Percentiles rank a stretch among this genome's conserved stretches.
Evolutionary conservation across 2,113 vertebrate species (phyloP).

Genomic region (Struthidea cinerea): DNA sequence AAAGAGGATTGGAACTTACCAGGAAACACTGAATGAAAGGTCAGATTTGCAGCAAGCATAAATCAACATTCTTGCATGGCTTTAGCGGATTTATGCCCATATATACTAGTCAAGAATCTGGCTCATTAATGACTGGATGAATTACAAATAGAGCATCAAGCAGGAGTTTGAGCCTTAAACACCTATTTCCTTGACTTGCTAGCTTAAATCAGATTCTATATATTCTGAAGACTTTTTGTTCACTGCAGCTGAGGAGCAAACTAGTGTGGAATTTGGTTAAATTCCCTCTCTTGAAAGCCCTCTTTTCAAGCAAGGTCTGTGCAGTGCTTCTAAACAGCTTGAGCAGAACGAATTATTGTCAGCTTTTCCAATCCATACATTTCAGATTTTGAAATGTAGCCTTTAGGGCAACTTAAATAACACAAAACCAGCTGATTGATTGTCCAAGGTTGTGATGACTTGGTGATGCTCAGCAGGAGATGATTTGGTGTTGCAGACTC

Average conservation of each 20-base stretch:
- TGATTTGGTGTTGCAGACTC: neutral
- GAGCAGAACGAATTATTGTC: neutral
- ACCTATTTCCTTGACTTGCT: neutral
- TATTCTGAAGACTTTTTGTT: constrained; percentile 5
- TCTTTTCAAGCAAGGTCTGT: neutral
- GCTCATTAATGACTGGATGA: constrained; percentile 1
- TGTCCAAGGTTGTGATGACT: neutral
- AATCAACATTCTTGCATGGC: constrained; percentile 49
- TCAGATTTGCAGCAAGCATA: constrained; percentile 38
- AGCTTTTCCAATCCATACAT: neutral
- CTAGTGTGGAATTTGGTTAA: neutral
- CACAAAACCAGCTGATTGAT: neutral
- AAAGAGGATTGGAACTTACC: constrained; percentile 43
- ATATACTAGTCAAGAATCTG: constrained; percentile 2
- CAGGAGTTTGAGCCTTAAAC: neutral
- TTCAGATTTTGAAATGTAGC: constrained; percentile 4
- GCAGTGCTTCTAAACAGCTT: neutral
- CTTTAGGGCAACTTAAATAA: constrained; percentile 12
- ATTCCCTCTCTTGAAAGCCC: neutral
- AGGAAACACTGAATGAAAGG: neutral
- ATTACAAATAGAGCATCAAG: neutral
- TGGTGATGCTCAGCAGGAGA: neutral
- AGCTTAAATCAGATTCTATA: neutral
- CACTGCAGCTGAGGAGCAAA: neutral
- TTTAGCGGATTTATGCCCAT: constrained; percentile 12